phyloP scores from a whole-genome alignment of 1,140 invertebrate genomes.

The Bombus soroeensis region DNA sequence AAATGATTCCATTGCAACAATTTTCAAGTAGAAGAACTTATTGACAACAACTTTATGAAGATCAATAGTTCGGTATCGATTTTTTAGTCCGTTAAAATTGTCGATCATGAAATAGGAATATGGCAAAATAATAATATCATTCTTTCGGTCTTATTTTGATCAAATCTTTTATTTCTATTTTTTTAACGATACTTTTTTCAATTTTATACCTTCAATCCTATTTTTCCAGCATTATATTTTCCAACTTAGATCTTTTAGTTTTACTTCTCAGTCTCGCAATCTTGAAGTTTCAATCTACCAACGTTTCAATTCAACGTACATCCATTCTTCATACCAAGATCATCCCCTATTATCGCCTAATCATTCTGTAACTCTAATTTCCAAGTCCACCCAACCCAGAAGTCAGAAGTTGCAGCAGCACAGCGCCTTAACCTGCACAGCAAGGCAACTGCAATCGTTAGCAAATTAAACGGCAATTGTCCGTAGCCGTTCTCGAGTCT shows the following conservation, averaged over 20 bases:
- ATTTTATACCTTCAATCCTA: not conserved
- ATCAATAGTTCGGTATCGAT: not conserved
- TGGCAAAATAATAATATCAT: not conserved
- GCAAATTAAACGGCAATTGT: conserved; percentile 61
- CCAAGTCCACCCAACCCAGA: not conserved
- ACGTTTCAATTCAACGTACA: not conserved
- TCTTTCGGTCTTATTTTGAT: not conserved
- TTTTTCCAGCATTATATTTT: not conserved
- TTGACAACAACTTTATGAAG: not conserved
- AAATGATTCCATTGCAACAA: not conserved
- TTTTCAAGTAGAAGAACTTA: too few species aligned
- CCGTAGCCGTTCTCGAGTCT: conserved; percentile 57
- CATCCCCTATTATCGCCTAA: not conserved
- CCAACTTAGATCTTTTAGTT: not conserved
- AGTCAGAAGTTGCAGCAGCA: not conserved
- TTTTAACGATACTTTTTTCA: not conserved
- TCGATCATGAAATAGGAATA: too few species aligned
- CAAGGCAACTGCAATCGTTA: conserved; percentile 43
- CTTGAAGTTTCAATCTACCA: not conserved
- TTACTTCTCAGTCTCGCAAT: not conserved
- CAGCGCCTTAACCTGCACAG: not conserved
- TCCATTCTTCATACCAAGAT: not conserved
- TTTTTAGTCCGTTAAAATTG: too few species aligned
- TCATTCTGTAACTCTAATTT: not conserved
- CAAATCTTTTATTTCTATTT: not conserved